phyloP scores from a whole-genome alignment of 2,888 invertebrate genomes.

The Noctua janthe region DNA sequence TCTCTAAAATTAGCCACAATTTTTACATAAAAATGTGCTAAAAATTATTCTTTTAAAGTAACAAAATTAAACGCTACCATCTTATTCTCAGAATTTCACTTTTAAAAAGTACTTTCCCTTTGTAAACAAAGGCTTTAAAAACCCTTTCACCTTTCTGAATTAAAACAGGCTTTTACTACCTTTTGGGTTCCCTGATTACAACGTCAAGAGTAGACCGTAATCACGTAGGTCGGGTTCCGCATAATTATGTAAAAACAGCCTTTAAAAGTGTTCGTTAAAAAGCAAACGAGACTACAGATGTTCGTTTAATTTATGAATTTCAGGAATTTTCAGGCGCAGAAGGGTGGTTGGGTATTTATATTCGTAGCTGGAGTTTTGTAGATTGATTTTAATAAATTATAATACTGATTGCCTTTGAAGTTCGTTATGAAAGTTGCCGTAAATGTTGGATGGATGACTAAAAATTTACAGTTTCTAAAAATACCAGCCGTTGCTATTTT shows the following conservation, averaged over 20 bases:
- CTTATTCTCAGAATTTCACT: slow-evolving; percentile 38
- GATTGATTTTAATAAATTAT: slow-evolving; percentile 50
- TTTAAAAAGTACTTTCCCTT: slow-evolving; percentile 56
- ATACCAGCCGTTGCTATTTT: neutral
- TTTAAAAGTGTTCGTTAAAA: slow-evolving; percentile 58
- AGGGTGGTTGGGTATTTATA: slow-evolving; percentile 18
- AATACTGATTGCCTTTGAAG: slow-evolving; percentile 44
- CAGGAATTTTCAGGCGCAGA: slow-evolving; percentile 29
- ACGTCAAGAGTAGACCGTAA: slow-evolving; percentile 54
- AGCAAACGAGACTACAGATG: slow-evolving; percentile 41
- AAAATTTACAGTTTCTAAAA: neutral
- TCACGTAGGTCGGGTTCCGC: slow-evolving; percentile 62
- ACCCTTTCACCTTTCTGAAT: slow-evolving; percentile 60
- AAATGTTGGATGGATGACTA: neutral
- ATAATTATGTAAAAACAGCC: slow-evolving; percentile 69
- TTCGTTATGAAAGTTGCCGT: neutral
- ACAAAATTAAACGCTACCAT: slow-evolving; percentile 40
- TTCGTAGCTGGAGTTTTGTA: slow-evolving; percentile 18
- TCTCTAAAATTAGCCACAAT: slow-evolving; percentile 1
- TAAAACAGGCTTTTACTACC: slow-evolving; percentile 62
- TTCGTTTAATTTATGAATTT: slow-evolving; percentile 61
- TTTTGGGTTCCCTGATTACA: slow-evolving; percentile 57
- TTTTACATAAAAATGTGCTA: neutral
- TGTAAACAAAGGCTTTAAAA: slow-evolving; percentile 56
- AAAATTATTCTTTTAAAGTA: slow-evolving; percentile 12